These are phyloP conservation scores for Solea senegalensis DNA, from an alignment of 2,113 vertebrate genomes.

Conservation along the genomic window DNA sequence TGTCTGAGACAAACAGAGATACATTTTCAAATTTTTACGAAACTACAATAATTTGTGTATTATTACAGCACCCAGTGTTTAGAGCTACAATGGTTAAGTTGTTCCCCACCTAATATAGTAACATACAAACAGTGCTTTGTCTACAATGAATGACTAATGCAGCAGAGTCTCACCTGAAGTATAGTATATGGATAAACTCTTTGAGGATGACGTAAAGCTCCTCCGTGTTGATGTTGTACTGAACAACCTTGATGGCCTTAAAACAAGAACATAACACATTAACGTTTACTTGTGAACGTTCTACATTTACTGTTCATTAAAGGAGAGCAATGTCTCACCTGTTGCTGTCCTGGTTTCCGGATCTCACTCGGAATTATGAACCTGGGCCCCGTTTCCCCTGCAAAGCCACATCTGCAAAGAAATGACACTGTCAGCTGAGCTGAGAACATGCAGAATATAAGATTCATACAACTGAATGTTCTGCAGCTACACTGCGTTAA, in stretches of 20 bases:
- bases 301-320: not conserved
- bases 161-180: slow-evolving; percentile 88
- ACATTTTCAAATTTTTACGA: not conserved
- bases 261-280: slow-evolving; percentile 48
- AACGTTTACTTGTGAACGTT: not conserved
- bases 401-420: slow-evolving; percentile 92
- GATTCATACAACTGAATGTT: not conserved
- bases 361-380: slow-evolving; percentile 98
- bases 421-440: not conserved
- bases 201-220: slow-evolving; percentile 96
- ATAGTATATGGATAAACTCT: slow-evolving; percentile 97
- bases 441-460: not conserved
- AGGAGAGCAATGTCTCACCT: slow-evolving; percentile 57
- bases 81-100: not conserved
- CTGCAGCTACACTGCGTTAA: not conserved
- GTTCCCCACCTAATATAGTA: not conserved
- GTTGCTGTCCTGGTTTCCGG: slow-evolving; percentile 85
- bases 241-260: slow-evolving; percentile 92
- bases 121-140: not conserved
- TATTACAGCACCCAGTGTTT: not conserved
- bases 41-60: not conserved
- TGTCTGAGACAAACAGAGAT: slow-evolving; percentile 78
- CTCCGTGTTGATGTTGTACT: slow-evolving; percentile 98
- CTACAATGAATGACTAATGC: not conserved
- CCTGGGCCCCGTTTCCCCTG: slow-evolving; percentile 95